Conservation (phyloP, 2,113 vertebrate genomes). For the Holacanthus passer region DNA sequence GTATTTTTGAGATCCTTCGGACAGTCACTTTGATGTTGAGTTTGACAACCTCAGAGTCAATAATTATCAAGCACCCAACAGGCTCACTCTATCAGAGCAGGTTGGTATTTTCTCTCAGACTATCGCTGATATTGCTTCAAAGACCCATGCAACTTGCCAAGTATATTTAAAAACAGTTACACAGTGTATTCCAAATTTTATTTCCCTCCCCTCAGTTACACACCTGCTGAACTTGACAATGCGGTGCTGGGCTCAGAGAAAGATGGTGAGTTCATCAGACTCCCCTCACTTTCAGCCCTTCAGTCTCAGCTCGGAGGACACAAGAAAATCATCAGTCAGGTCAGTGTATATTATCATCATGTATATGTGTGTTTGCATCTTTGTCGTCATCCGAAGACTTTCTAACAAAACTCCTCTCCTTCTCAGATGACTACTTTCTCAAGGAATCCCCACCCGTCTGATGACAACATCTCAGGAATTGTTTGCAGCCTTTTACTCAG, state of each 20-base stretch:
- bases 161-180: neutral
- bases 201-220: neutral
- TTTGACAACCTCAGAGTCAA: fast-evolving
- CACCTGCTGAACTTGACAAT: neutral
- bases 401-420: conserved; percentile 3
- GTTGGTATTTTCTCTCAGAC: conserved; percentile 68
- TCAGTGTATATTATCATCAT: conserved; percentile 48
- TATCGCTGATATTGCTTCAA: too few species aligned
- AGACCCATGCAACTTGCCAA: neutral
- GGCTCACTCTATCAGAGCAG: conserved; percentile 72
- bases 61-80: conserved; percentile 40
- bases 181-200: neutral
- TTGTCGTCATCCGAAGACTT: neutral
- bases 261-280: conserved; percentile 26
- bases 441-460: conserved; percentile 72
- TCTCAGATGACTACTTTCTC: conserved; percentile 78
- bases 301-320: neutral
- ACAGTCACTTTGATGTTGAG: neutral
- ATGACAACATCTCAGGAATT: conserved; percentile 73
- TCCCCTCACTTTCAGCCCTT: conserved; percentile 71
- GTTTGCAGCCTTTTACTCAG: conserved; percentile 77
- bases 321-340: conserved; percentile 72
- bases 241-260: conserved; percentile 54
- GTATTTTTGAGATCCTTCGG: conserved; percentile 43
- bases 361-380: neutral